Evolutionary conservation across 1,140 invertebrate genomes (phyloP), one percentile per base, ranked within the genome.

Genomic region (Maconellicoccus hirsutus): DNA sequence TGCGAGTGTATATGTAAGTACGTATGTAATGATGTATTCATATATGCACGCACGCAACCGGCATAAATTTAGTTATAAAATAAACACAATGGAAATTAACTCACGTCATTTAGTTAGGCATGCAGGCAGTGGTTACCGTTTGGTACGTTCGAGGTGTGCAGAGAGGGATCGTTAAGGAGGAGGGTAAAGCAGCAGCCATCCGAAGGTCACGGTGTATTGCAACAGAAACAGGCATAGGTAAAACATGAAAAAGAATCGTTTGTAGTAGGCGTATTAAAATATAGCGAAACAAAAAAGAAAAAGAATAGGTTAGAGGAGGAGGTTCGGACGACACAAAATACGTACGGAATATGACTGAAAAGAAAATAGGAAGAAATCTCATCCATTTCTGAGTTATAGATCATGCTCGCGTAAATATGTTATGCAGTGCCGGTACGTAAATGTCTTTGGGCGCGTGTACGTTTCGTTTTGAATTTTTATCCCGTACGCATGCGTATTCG

Each of bases 21-120:
- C 61, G 61, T 66, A 66, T 66, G 61, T 66, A 66, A 66, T 66
- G 61, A 66, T 66, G 61, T 66, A 66, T 66, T 66, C 61, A 66
- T 66, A 66, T 66, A 66, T 66, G 61, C 61, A 66, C 61, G 61
- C 61, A 66, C 61, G 61, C 61, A 66, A 66, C 61, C 61, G 61
- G 61, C 61, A 66, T 66, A 66, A 66, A 66, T 66, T 66, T 66
- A 66, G 61, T 66, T 66, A 66, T 66, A 66, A 66, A 66, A 66
- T 66, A 66, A 66, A 66, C 61, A 66, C 61, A 66, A 66, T 66
- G 61, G 61, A 66, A 66, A 66, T 66, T 66, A 66, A 66, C 61
- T 66, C 61, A 66, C 61, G 61, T 66, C 61, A 66, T 66, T 66
- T 66, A 66, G 61, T 66, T 66, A 66, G 61, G 61, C 61, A 66